Base-by-base conservation (phyloP, 2,888 invertebrate genomes). In the Mycalesis mineus region DNA sequence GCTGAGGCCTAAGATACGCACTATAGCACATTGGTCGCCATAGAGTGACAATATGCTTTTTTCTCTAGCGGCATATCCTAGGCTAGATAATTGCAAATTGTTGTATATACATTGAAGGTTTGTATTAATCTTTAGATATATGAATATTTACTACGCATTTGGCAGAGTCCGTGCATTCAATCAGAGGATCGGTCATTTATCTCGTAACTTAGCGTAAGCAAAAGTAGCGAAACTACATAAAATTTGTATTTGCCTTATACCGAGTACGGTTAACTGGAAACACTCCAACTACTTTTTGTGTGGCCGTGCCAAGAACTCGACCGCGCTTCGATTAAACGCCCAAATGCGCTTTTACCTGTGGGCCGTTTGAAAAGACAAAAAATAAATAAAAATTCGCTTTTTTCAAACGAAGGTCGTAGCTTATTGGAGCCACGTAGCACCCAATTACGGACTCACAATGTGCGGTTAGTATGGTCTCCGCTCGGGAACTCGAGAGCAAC, bases 241-340 rank as follows among this genome's bases (percentile, higher is more conserved):
- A 57, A 56, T 55, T 53, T 49, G 44, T 57, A 40, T 57, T 51
- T 45, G 37, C 36, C 15, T 36, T 36, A 57, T 33, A 55, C 29
- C 37, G 51, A 60, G 31, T 55, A 55, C 15, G 42, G 55, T 51
- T 47, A 48, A 58, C 55, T 61, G 52, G 55, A 61, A 33, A n/a
- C 52, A 42, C 45, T 58, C 58, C 51, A 58, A 44, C 41, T 52
- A 54, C 57, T 60, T 55, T 51, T 47, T 42, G 41, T 11, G 48
- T 15, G 39, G 31, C 47, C 28, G 33, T 52, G 58, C 55, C 61
- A 57, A 61, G 48, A 39, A 15, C 42, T 33, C 40, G 39, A 41
- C 52, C 33, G 39, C 28, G 37, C 14, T 55, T 40, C 49, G 42
- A 55, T 52, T 52, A 55, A 58, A 47, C 48, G 4, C 31, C 31